These are phyloP conservation scores for Silurus asotus DNA, from an alignment of 2,113 vertebrate species.

Conservation along the genomic window DNA sequence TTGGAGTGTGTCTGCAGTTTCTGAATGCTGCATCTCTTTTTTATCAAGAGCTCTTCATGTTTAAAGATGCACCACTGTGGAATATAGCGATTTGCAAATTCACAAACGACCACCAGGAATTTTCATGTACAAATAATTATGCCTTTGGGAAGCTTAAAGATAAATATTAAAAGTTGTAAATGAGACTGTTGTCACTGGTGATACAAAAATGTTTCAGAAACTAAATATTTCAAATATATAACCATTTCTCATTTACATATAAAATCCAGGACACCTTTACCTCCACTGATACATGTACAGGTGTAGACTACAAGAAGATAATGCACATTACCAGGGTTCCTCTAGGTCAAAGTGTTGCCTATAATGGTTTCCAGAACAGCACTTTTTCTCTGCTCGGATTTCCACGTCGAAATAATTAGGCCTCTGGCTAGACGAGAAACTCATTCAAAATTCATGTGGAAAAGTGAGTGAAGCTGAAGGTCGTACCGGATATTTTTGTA, in stretches of 20 bases:
- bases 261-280: not conserved
- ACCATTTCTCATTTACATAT: not conserved
- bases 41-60: conserved; percentile 49
- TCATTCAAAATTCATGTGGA: conserved; percentile 22
- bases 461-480: not conserved
- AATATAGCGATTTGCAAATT: not conserved
- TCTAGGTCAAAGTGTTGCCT: not conserved
- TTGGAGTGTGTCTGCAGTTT: not conserved
- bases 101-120: not conserved
- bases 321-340: not conserved
- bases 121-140: not conserved
- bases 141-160: not conserved
- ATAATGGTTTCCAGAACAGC: not conserved
- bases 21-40: conserved; percentile 56
- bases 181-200: not conserved
- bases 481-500: not conserved
- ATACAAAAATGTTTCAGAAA: not conserved
- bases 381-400: not conserved
- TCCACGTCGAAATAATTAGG: conserved; percentile 5
- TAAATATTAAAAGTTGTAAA: not conserved
- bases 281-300: not conserved
- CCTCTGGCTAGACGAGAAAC: not conserved
- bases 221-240: not conserved
- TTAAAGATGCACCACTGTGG: not conserved
- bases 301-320: not conserved